These are phyloP conservation scores for Otolemur crassicaudatus DNA, from an alignment of 2,797 vertebrate species.

Conservation along the genomic window DNA sequence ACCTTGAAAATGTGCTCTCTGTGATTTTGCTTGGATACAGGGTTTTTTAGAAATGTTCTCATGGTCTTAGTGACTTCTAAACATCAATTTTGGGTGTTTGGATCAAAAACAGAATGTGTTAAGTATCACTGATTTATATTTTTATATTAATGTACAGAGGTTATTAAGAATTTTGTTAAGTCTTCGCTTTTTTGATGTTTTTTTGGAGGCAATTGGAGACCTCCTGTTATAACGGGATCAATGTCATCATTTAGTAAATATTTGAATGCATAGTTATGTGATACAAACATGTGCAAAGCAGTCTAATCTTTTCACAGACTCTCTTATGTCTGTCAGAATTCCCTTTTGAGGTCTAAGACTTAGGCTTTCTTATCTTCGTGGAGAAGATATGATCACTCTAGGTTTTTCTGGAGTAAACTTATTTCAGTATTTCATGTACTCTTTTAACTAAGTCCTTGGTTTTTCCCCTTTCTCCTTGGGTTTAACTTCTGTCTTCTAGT, in stretches of 20 bases:
- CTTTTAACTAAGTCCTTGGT: not conserved
- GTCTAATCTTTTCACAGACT: not conserved
- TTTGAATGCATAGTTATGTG: not conserved
- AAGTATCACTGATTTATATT: not conserved
- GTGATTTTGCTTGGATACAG: not conserved
- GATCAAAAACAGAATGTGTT: not conserved
- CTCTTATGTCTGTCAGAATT: conserved; percentile 3
- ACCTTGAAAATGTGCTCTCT: not conserved
- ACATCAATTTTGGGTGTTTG: not conserved
- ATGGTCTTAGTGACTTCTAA: not conserved
- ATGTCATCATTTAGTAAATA: conserved; percentile 49
- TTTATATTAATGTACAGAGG: not conserved
- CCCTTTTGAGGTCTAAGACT: conserved; percentile 47
- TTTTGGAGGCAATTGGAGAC: conserved; percentile 17
- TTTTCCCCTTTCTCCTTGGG: not conserved
- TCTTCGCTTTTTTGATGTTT: not conserved
- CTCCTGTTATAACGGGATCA: conserved; percentile 33
- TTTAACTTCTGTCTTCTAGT: not conserved
- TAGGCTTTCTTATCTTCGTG: not conserved
- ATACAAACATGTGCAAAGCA: not conserved
- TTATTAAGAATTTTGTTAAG: not conserved
- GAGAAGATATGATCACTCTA: not conserved
- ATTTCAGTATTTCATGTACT: not conserved
- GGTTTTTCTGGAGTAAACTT: conserved; percentile 35
- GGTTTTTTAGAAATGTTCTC: not conserved